Conservation (phyloP, 2,888 invertebrate species). For the Thumatha senex region DNA sequence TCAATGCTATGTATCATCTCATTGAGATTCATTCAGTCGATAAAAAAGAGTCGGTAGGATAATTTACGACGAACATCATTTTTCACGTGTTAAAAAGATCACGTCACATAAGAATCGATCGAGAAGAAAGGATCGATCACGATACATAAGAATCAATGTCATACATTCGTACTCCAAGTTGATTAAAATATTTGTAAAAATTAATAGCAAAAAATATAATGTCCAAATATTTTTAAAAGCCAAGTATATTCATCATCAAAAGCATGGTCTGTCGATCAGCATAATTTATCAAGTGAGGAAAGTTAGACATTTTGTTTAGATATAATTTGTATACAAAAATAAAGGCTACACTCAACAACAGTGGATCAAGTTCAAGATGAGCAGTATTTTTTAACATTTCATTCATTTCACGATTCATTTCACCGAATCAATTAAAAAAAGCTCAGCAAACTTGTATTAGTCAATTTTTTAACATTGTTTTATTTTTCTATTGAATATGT, state of each 20-base stretch:
- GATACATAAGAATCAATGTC: slow-evolving; percentile 4
- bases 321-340: neutral
- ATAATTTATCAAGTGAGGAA: slow-evolving; percentile 4
- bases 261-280: slow-evolving; percentile 23
- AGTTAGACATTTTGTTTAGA: neutral
- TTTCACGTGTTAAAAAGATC: too few relatives aligned
- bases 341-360: neutral
- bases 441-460: too few relatives aligned
- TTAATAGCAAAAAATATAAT: slow-evolving; percentile 7
- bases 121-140: too few relatives aligned
- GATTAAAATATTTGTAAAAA: neutral
- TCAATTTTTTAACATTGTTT: too few relatives aligned
- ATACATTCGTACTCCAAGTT: neutral
- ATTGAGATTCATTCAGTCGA: neutral
- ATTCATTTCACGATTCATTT: too few relatives aligned
- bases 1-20: neutral
- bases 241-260: slow-evolving; percentile 14
- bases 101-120: too few relatives aligned
- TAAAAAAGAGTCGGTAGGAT: slow-evolving; percentile 4
- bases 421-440: too few relatives aligned
- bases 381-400: neutral
- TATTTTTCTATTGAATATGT: too few relatives aligned
- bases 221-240: slow-evolving; percentile 31
- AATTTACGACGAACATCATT: too few relatives aligned
- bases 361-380: neutral